Base-by-base conservation (phyloP, 2,888 invertebrate genomes). In the Taphrorychus bicolor region DNA sequence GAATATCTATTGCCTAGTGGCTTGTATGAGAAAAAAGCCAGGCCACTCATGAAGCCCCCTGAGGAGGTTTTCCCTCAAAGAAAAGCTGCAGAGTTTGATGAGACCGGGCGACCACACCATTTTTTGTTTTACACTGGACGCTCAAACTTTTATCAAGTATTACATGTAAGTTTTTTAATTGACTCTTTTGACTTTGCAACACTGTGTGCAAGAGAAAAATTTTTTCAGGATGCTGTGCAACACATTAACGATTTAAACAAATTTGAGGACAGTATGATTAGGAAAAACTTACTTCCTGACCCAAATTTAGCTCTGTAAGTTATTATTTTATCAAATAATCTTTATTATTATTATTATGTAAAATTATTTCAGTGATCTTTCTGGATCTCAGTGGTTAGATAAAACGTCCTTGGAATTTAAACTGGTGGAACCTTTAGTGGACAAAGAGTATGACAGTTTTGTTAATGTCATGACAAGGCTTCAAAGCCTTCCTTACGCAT, bases 1-100 rank as follows among this genome's bases (percentile, higher is more conserved):
- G 87, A 88, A 71, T 99, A 99, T 83, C 84, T 99, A n/a, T 93
- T 99, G 76, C 99, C 99, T 3, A 97, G 97, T 66, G 97, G 96
- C 4, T 84, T 99, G 59, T 94, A 87, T 79, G 93, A 95, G 60
- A 89, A 88, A 73, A 87, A 86, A 74, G 97, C 98, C 0, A 87
- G 94, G 59, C 98, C 99, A 0, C 82, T 92, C 14, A 93, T 99
- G 94, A 91, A 90, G 78, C 91, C 93, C 19, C 98, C 98, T 21
- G 89, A 91, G 76, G 90, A 94, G 83, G 84, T 95, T n/a, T 94
- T 91, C 82, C 93, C 94, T 0, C 86, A 87, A 40, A 86, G 88
- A 65, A 95, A 95, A 84, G 93, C 90, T 45, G 95, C 95, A 2
- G 92, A 95, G 81, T 97, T 97, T 84, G 95, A 95, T 82, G 88